These are phyloP conservation scores for Cossypha dichroa DNA, from an alignment of 2,797 vertebrate species.

Conservation along the genomic window DNA sequence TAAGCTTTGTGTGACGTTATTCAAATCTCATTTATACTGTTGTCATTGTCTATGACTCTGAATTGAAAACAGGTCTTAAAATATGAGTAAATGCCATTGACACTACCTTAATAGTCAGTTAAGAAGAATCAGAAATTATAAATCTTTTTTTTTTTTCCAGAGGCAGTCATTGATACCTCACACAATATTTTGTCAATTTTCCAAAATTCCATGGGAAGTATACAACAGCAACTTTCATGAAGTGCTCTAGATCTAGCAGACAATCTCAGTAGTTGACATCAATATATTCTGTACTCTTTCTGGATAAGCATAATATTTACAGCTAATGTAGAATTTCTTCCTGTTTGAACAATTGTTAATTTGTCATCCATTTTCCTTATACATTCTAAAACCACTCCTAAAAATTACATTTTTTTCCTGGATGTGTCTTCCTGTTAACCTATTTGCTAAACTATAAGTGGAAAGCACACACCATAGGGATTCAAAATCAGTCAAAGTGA, in stretches of 20 bases:
- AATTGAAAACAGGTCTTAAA: neutral
- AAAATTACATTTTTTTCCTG: neutral
- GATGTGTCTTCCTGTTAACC: neutral
- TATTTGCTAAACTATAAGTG: neutral
- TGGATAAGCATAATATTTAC: neutral
- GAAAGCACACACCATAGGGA: neutral
- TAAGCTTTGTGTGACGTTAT: neutral
- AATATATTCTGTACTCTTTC: neutral
- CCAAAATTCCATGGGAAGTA: neutral
- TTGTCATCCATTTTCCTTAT: neutral
- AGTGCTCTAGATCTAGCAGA: neutral
- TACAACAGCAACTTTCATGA: neutral
- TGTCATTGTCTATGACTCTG: neutral
- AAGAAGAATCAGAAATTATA: neutral
- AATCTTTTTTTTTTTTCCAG: neutral
- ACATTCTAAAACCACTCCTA: neutral
- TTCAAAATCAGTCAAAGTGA: constrained; percentile 4
- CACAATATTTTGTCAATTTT: neutral
- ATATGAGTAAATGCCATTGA: neutral
- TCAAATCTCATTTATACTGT: neutral
- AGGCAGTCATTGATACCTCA: neutral
- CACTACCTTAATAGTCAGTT: neutral
- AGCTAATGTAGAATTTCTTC: neutral
- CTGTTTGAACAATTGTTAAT: neutral
- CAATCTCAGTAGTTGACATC: neutral